Percentiles rank a stretch among this genome's conserved stretches.
phyloP scores from a whole-genome alignment of 2,888 invertebrate species.

The Keiferia lycopersicella region DNA sequence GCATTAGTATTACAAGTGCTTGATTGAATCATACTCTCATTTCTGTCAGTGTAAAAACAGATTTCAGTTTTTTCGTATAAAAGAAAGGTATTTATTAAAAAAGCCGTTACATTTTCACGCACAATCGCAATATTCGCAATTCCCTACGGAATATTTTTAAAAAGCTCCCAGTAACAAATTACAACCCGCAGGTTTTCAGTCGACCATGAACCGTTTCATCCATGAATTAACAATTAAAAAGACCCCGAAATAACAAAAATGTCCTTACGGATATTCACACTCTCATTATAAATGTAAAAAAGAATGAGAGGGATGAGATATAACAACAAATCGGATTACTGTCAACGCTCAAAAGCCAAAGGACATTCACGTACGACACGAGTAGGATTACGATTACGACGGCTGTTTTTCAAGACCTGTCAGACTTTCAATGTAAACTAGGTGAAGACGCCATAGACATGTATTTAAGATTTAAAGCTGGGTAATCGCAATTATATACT shows the following conservation, averaged over 20 bases:
- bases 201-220: background rate
- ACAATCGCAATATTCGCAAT: background rate
- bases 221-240: constrained; percentile 5
- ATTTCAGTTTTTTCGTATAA: too few species aligned
- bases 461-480: background rate
- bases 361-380: background rate
- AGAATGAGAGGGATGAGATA: constrained; percentile 46
- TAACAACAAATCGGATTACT: constrained; percentile 64
- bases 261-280: background rate
- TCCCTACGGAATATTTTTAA: background rate
- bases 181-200: background rate
- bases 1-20: too few species aligned
- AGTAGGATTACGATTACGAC: background rate
- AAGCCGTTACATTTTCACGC: background rate
- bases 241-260: background rate
- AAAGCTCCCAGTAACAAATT: background rate
- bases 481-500: background rate
- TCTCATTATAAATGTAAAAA: background rate
- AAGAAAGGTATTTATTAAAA: background rate
- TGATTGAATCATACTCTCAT: too few species aligned
- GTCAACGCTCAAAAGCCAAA: constrained; percentile 50
- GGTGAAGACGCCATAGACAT: background rate
- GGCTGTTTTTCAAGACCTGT: background rate
- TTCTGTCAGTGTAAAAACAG: too few species aligned
- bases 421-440: background rate